Base-by-base conservation (phyloP, 2,113 vertebrate species). In the Pterocles burchelli region DNA sequence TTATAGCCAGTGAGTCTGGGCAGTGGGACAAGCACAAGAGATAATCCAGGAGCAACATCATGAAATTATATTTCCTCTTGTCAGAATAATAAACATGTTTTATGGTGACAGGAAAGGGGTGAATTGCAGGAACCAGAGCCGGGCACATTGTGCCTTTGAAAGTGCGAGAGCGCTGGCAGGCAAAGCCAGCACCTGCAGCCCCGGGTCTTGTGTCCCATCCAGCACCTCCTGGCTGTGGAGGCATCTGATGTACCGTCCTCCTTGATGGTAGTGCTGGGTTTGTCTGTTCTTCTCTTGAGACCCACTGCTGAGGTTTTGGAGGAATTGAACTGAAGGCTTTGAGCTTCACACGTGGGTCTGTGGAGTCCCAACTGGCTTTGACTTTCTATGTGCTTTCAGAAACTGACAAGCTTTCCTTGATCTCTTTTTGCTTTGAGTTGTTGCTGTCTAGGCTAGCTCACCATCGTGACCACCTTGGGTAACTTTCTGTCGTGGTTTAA, bases 111-210 rank as follows among this genome's bases (percentile, higher is more conserved):
- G 94, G 93, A 95, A 96, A 75, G 7, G 16, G 88, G 84, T 71
- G 91, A 86, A 78, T 95, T 81, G 55, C 89, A 91, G 96, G 91
- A 95, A 94, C 51, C 0, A 1, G 77, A 80, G 84, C 76, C 24
- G 51, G 93, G 84, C 65, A 89, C 8, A 1, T 13, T 72, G 38
- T 83, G 82, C 91, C 77, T 82, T 55, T 71, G 51, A 4, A 19
- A 9, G 49, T 6, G 29, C 20, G 73, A 67, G n/a, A 80, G 41
- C 1, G 1, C 25, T 77, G 84, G 54, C 65, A 89, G 75, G 46
- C 51, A 65, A 28, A 76, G 62, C 28, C 96, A 65, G 28, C 59
- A 33, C 65, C 73, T 74, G 81, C 73, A 85, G 62, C 65, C 51
- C 38, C 66, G 9, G 57, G 11, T 28, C 58, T 68, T 13, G 48